These are phyloP conservation scores for Lacerta bilineata DNA, from an alignment of 2,797 vertebrate genomes.

Conservation along the genomic window DNA sequence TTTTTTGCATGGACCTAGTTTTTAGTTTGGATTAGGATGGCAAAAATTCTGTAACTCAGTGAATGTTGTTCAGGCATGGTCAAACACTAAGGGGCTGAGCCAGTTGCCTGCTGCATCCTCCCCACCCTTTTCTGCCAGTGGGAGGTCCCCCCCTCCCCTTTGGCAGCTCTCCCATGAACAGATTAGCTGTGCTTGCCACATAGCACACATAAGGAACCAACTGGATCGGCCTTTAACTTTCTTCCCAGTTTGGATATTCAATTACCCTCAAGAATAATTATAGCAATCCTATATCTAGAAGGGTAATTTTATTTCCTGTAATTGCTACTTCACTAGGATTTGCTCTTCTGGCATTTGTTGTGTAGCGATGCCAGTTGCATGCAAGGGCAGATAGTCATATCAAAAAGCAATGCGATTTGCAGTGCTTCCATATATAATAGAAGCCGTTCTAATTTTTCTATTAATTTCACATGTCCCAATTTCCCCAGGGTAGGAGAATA, in stretches of 20 bases:
- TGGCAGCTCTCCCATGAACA: neutral
- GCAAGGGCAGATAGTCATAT: neutral
- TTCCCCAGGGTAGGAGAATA: constrained; percentile 5
- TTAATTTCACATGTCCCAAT: neutral
- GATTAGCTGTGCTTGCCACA: neutral
- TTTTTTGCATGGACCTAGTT: constrained; percentile 3
- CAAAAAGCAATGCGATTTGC: neutral
- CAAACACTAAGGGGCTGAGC: constrained; percentile 20
- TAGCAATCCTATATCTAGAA: constrained; percentile 20
- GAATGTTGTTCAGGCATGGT: constrained; percentile 20
- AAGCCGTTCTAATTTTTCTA: neutral
- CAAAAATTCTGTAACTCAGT: constrained; percentile 15
- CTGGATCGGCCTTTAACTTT: neutral
- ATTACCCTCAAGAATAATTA: constrained; percentile 41
- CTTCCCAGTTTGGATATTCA: constrained; percentile 1
- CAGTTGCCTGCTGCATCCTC: neutral
- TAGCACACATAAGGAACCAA: neutral
- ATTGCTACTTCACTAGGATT: constrained; percentile 30
- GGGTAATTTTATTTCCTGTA: constrained; percentile 37
- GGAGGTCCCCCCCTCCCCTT: neutral
- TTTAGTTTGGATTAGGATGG: constrained; percentile 6
- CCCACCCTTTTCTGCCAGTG: too few species aligned
- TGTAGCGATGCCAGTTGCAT: neutral
- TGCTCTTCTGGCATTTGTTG: constrained; percentile 37
- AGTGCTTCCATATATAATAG: neutral